A percentile compares a stretch with the other conserved stretches of the same genome.
These are phyloP conservation scores for Gallinago nigripennis DNA, from an alignment of 2,797 vertebrate genomes.

Conservation along the genomic window DNA sequence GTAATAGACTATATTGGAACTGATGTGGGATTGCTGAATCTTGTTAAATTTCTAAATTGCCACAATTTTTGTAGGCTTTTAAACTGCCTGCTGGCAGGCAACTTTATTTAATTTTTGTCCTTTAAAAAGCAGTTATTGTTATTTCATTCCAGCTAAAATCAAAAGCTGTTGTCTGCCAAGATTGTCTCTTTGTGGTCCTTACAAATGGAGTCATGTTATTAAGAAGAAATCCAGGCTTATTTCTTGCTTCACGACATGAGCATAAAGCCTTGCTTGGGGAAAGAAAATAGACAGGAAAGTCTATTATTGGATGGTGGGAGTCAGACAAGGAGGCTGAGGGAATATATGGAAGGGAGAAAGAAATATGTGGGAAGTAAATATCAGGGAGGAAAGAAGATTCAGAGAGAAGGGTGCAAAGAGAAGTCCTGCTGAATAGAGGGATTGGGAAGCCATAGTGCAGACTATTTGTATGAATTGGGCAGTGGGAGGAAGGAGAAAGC, in stretches of 20 bases:
- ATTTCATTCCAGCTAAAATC: conserved; percentile 32
- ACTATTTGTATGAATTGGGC: background rate
- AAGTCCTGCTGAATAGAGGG: background rate
- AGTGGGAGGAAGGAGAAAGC: background rate
- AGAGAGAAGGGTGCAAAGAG: background rate
- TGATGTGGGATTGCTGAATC: background rate
- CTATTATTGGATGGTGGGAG: background rate
- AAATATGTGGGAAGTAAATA: background rate
- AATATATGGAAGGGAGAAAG: background rate
- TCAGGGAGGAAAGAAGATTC: background rate
- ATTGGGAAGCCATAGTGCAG: fast-evolving
- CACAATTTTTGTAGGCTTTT: conserved; percentile 9
- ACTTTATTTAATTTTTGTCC: conserved; percentile 7
- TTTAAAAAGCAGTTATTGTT: conserved; percentile 40
- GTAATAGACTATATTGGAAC: background rate
- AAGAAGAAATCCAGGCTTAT: conserved; percentile 13
- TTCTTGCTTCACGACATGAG: background rate
- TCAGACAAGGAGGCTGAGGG: background rate
- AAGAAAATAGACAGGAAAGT: background rate
- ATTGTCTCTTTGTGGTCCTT: conserved; percentile 33
- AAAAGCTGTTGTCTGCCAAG: conserved; percentile 28
- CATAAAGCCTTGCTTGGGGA: background rate
- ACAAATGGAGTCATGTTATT: background rate
- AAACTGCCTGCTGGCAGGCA: conserved; percentile 22
- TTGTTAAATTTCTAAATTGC: conserved; percentile 26